Percentiles rank a stretch among this genome's conserved stretches.
phyloP scores from a whole-genome alignment of 2,113 vertebrate species.

The Phainopepla nitens region DNA sequence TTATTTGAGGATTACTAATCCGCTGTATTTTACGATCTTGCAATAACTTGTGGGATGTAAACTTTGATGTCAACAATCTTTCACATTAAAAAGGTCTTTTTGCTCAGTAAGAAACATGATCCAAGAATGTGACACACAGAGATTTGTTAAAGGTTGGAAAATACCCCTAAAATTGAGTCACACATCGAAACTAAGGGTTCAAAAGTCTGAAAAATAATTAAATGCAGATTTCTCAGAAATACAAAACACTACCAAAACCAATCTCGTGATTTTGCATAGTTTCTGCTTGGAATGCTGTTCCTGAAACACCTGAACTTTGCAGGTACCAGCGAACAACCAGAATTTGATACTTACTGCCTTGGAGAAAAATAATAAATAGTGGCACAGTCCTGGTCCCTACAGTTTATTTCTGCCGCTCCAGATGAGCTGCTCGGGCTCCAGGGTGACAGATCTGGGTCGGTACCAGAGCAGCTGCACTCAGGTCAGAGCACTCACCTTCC shows the following conservation, averaged over 20 bases:
- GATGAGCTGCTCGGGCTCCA: rapidly evolving
- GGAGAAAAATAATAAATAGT: rapidly evolving
- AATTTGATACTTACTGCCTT: too few relatives aligned
- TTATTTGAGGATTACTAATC: too few relatives aligned
- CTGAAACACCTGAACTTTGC: neutral
- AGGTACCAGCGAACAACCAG: too few relatives aligned
- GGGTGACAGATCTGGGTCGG: neutral
- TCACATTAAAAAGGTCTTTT: neutral
- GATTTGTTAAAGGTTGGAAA: neutral
- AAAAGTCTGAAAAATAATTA: neutral
- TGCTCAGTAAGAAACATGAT: neutral
- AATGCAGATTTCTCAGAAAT: neutral
- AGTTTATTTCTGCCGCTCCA: too few relatives aligned
- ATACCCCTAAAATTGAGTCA: neutral
- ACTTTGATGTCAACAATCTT: neutral
- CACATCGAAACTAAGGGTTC: rapidly evolving
- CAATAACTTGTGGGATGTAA: neutral
- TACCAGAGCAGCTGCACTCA: neutral
- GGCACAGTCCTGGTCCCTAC: rapidly evolving
- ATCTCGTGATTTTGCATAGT: too few relatives aligned
- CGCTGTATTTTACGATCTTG: neutral
- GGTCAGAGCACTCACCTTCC: neutral
- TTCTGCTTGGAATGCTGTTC: neutral
- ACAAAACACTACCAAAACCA: neutral
- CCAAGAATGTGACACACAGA: neutral